Evolutionary conservation across 2,113 vertebrate species (phyloP).

Genomic region (Siniperca chuatsi): DNA sequence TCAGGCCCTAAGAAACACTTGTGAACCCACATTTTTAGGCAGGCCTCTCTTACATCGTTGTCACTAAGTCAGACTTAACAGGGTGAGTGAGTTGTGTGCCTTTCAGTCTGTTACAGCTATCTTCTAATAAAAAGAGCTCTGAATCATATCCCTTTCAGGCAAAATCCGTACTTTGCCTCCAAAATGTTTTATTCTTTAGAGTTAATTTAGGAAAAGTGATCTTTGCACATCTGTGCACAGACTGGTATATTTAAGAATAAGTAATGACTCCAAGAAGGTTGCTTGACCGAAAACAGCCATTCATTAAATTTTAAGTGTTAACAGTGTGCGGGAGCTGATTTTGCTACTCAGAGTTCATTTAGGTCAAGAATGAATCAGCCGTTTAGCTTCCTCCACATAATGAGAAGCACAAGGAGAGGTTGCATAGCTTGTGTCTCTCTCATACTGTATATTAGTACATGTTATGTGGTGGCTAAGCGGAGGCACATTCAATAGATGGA

Average conservation of each 20-base stretch:
- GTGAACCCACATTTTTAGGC: conserved; percentile 23
- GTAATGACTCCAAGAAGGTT: neutral
- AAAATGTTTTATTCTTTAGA: conserved; percentile 13
- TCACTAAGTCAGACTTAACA: conserved; percentile 22
- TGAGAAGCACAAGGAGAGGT: neutral
- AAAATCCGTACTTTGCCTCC: neutral
- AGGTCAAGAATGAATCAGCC: conserved; percentile 41
- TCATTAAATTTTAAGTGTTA: conserved; percentile 14
- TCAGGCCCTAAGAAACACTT: neutral
- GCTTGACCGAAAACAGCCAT: neutral
- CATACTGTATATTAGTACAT: neutral
- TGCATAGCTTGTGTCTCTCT: neutral
- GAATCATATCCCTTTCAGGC: conserved; percentile 5
- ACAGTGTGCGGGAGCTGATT: neutral
- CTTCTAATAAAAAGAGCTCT: conserved; percentile 14
- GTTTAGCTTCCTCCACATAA: neutral
- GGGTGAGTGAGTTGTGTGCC: conserved; percentile 3
- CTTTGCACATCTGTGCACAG: conserved; percentile 2
- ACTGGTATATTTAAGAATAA: conserved; percentile 13
- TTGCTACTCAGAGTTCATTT: conserved; percentile 20
- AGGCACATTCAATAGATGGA: neutral
- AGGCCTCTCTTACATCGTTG: conserved; percentile 11
- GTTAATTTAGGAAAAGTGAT: neutral
- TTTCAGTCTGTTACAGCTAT: conserved; percentile 16
- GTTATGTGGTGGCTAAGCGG: neutral